Evolutionary conservation across 2,888 invertebrate genomes (phyloP), one percentile per base, ranked within the genome.

Genomic region (Cheilosia impressa): DNA sequence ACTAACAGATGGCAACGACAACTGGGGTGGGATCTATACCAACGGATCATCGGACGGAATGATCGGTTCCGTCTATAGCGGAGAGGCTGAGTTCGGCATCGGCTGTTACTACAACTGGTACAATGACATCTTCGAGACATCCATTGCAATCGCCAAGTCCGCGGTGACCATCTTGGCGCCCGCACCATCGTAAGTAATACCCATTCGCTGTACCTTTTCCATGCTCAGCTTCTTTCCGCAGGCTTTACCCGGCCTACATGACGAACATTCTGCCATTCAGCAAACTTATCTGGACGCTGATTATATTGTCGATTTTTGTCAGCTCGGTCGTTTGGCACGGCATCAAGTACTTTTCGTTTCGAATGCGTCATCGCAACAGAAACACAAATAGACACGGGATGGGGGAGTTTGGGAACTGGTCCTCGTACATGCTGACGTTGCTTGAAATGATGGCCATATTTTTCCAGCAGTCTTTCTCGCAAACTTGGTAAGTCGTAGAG

Each of bases 71-170:
- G 80, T 92, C 2, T 92, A 90, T 52, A 88, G 88, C 2, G 90
- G 91, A 41, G 88, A 90, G 13, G 89, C 90, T 1, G 92, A 92
- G 65, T 41, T 92, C 81, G 91, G 91, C 45, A 90, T 92, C 57
- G 92, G 92, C 1, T 91, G 92, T 71, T 89, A 91, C 19, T 92
- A 91, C 84, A 92, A 92, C 79, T 92, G 92, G 92, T 92, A 91
- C 43, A 87, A 91, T 76, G 88, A 89, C 31, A 88, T 91, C 4
- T 91, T 90, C 15, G 92, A 92, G 87, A 90, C 90, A 4, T 92
- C 92, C 1, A 87, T 88, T 24, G 80, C 89, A 5, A 91, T 92
- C 22, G 91, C 91, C 0, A 89, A 91, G 41, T 92, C 92, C 0
- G 89, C 91, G 1, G 91, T 92, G 0, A 91, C 91, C 0, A 87